Evolutionary conservation across 1,140 invertebrate species (phyloP), one percentile per base, ranked within the genome.

Genomic region (Drosophila guanche): DNA sequence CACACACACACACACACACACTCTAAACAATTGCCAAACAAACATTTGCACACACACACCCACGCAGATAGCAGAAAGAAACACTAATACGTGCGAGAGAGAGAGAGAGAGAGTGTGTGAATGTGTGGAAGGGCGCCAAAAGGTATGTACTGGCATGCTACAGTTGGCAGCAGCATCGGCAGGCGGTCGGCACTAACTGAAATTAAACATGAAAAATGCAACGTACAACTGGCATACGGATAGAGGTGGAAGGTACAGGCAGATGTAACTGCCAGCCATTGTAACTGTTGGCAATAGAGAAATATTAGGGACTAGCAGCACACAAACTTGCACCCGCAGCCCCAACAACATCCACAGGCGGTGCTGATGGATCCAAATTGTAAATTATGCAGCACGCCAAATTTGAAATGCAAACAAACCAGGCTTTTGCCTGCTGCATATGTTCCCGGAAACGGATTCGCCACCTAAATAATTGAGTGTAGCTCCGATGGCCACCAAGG

Each of bases 131-230:
- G 66, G 51, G 54, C 59, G 63, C 65, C 60, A 81, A 81, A 81
- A 86, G 69, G 76, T 70, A 70, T 86, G 77, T 74, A 41, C 10
- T n/a, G n/a, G 14, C 25, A n/a, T 14, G 27, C 47, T 33, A 43
- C 53, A 52, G 46, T 67, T 57, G 46, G 23, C 40, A 51, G 53
- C 53, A 53, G 48, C 54, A 70, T 41, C 52, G 47, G 41, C 42
- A 66, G 67, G 47, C 61, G 59, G 41, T 29, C 45, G 63, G 73
- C 68, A 86, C 80, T 85, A 86, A 81, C 80, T 81, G 77, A 86
- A 86, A 86, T 86, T 86, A 88, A 86, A 86, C 81, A 88, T 86
- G 83, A 88, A 86, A 86, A 75, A 88, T 86, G 77, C 81, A 86
- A 37, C 77, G 16, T 20, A 20, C 16, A 20, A 68, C 46, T 46